Percentiles rank a stretch among this genome's conserved stretches.
phyloP scores from a whole-genome alignment of 2,113 vertebrate species.

The Callocephalon fimbriatum region DNA sequence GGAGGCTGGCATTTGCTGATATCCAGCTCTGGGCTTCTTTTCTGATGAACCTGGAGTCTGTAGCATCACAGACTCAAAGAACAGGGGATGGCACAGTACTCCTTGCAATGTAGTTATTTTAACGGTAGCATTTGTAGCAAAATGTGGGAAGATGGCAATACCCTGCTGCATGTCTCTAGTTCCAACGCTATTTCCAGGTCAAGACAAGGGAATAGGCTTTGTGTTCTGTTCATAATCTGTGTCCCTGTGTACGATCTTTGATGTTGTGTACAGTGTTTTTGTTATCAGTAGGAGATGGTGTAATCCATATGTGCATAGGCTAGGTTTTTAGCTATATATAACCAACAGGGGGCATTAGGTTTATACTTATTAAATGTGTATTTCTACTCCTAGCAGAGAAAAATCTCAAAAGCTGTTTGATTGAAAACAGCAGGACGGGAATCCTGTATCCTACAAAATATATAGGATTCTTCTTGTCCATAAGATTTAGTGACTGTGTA shows the following conservation, averaged over 20 bases:
- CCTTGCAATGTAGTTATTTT: neutral
- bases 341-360: constrained; percentile 68
- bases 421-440: constrained; percentile 24
- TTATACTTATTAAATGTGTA: constrained; percentile 36
- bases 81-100: neutral
- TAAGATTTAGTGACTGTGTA: neutral
- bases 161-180: neutral
- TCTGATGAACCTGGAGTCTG: rapidly evolving
- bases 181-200: neutral
- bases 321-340: neutral
- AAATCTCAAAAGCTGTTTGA: neutral
- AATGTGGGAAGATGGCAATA: neutral
- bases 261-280: neutral
- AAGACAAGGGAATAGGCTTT: neutral
- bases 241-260: neutral
- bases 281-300: neutral
- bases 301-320: neutral
- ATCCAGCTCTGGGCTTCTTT: neutral
- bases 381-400: neutral
- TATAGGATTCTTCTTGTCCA: neutral
- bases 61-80: neutral
- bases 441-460: neutral
- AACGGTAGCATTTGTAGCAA: neutral
- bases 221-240: neutral
- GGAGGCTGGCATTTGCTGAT: neutral